Conservation (phyloP, 37 sponge, comb jelly and placozoan genomes). For the Crambe crambe region DNA sequence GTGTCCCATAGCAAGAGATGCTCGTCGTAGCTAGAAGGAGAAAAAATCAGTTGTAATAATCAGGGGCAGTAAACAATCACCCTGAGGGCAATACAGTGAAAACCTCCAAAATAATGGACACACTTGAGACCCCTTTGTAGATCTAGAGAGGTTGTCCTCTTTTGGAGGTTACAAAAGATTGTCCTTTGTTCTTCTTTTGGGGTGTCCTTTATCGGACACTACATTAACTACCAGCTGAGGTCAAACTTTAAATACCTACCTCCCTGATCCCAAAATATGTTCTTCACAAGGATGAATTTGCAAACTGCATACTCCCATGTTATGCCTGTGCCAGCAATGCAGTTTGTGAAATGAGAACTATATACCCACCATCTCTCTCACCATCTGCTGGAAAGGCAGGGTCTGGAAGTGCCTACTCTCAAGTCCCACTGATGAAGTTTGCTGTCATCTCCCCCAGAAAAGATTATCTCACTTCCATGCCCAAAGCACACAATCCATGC, state of each 20-base stretch:
- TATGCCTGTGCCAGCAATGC: slow-evolving; percentile 47
- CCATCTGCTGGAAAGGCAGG: slow-evolving; percentile 22
- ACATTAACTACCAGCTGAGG: too few species aligned
- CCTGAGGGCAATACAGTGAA: not conserved
- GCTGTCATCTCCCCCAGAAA: slow-evolving; percentile 77
- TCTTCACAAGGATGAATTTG: slow-evolving; percentile 57
- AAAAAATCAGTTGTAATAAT: not conserved
- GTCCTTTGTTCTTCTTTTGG: too few species aligned
- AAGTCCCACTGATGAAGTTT: slow-evolving; percentile 61
- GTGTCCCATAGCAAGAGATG: slow-evolving; percentile 73
- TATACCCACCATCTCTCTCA: not conserved
- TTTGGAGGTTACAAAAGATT: too few species aligned
- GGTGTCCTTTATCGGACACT: too few species aligned
- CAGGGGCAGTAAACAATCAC: not conserved
- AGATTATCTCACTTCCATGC: slow-evolving; percentile 37
- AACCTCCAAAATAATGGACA: too few species aligned
- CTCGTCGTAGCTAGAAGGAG: slow-evolving; percentile 82
- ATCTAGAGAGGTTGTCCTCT: too few species aligned
- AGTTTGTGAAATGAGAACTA: not conserved
- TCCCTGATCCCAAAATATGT: slow-evolving; percentile 70
- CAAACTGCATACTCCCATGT: slow-evolving; percentile 88
- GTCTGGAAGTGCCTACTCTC: not conserved
- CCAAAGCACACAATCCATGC: slow-evolving; percentile 81
- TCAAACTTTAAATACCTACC: slow-evolving; percentile 31
- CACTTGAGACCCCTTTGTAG: too few species aligned